phyloP scores from a whole-genome alignment of 30 jellyfish, hydroid and myxozoan species.

The Pelagia noctiluca region DNA sequence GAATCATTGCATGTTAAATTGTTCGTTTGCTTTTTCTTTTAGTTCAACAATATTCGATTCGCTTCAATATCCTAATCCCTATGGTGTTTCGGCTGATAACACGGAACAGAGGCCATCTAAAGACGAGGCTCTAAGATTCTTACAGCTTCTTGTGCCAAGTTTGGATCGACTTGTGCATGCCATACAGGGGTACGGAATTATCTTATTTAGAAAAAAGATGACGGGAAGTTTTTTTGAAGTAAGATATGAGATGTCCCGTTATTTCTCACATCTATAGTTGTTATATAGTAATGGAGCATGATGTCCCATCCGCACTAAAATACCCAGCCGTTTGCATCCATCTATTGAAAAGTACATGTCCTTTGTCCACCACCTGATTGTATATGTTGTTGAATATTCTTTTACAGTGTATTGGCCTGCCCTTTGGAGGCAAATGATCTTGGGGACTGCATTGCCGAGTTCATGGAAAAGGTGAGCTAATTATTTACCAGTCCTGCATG shows the following conservation, averaged over 20 bases:
- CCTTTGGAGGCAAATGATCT: conserved; percentile 37
- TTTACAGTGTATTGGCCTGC: conserved; percentile 55
- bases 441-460: conserved; percentile 63
- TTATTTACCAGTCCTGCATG: neutral
- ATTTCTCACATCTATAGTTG: neutral
- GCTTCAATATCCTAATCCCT: conserved; percentile 85
- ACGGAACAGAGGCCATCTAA: conserved; percentile 53
- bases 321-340: neutral
- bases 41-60: conserved; percentile 84
- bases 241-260: neutral
- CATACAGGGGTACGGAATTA: conserved; percentile 69
- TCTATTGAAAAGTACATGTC: neutral
- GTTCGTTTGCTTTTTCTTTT: neutral
- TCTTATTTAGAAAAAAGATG: neutral
- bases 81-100: conserved; percentile 31
- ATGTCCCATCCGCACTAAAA: neutral
- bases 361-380: neutral
- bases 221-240: neutral
- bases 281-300: neutral
- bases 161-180: conserved; percentile 66
- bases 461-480: conserved; percentile 50
- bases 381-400: neutral
- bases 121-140: conserved; percentile 61
- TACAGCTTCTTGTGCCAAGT: conserved; percentile 64
- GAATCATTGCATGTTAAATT: neutral